These are phyloP conservation scores for Hesperia comma DNA, from an alignment of 2,888 invertebrate genomes.

Conservation along the genomic window DNA sequence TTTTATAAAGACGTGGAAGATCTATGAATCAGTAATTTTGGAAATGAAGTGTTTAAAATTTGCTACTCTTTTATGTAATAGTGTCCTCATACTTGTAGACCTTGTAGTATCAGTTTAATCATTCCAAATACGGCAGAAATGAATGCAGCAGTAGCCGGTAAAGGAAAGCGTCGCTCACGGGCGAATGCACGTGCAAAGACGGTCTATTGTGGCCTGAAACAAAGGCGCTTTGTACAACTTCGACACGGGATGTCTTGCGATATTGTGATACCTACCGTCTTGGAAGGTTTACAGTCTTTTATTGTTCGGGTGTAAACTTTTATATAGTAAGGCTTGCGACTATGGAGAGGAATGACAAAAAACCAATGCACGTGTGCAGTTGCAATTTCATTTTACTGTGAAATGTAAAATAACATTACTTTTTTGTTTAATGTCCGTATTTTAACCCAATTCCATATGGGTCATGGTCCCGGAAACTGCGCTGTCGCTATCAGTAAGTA, in stretches of 20 bases:
- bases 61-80: too few relatives aligned
- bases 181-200: conserved; percentile 25
- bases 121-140: background rate
- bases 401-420: too few relatives aligned
- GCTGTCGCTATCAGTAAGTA: too few relatives aligned
- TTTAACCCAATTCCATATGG: too few relatives aligned
- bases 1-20: too few relatives aligned
- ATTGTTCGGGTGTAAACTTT: background rate
- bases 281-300: background rate
- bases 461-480: too few relatives aligned
- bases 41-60: too few relatives aligned
- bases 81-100: too few relatives aligned
- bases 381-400: background rate
- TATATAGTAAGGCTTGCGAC: background rate
- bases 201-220: conserved; percentile 23
- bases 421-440: too few relatives aligned
- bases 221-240: conserved; percentile 30
- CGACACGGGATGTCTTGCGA: conserved; percentile 10
- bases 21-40: too few relatives aligned
- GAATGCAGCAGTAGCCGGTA: background rate
- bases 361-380: background rate
- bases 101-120: background rate
- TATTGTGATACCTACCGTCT: conserved; percentile 4
- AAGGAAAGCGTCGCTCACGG: conserved; percentile 18
- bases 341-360: background rate